Percentiles rank a stretch among this genome's conserved stretches.
Evolutionary conservation across 1,140 invertebrate species (phyloP).

Genomic region (Samia ricini): DNA sequence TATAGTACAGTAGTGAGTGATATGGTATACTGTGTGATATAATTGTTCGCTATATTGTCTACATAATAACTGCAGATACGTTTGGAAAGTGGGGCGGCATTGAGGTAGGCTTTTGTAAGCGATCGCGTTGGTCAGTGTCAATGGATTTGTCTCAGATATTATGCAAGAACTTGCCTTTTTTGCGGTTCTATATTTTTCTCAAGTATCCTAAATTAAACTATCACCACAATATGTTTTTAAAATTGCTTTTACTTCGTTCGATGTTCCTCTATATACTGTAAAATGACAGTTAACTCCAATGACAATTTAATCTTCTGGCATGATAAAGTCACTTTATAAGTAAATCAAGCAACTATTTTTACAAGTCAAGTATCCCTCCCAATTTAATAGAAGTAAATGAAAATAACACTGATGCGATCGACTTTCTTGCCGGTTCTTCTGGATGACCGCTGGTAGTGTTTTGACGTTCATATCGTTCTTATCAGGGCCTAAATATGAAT

Average conservation of each 20-base stretch:
- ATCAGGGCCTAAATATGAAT: too few relatives aligned
- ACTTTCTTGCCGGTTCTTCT: too few relatives aligned
- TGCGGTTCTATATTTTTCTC: background rate
- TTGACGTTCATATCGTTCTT: too few relatives aligned
- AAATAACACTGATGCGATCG: too few relatives aligned
- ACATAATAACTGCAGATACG: conserved; percentile 53
- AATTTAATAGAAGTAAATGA: too few relatives aligned
- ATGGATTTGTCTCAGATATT: conserved; percentile 64
- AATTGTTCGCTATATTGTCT: conserved; percentile 58
- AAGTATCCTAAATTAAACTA: background rate
- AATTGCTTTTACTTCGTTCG: background rate
- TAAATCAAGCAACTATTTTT: too few relatives aligned
- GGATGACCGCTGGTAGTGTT: too few relatives aligned
- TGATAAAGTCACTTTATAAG: too few relatives aligned
- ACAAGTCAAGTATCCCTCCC: too few relatives aligned
- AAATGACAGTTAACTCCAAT: background rate
- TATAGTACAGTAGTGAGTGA: background rate
- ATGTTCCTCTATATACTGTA: background rate
- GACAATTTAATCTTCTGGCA: background rate
- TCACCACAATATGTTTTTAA: background rate
- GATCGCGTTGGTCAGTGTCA: conserved; percentile 65
- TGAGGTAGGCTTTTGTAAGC: conserved; percentile 70
- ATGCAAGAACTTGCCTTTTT: conserved; percentile 29
- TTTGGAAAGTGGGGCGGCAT: conserved; percentile 71
- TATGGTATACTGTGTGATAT: conserved; percentile 19